Evolutionary conservation across 35 echinoderm and acorn worm genomes (phyloP).

Genomic region (Ophioderma brevispina): DNA sequence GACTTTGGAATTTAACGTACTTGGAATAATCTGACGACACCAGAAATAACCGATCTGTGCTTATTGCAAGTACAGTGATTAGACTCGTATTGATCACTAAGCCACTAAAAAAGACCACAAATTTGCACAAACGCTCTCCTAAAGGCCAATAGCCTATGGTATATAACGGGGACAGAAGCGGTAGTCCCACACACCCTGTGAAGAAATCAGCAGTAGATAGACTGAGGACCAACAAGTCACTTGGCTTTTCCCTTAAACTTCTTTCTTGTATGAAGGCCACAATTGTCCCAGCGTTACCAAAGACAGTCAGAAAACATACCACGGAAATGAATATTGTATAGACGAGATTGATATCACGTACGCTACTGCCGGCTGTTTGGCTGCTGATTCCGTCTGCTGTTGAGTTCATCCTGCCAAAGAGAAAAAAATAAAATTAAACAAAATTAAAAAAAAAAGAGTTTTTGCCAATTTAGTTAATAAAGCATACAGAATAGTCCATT

Average conservation of each 20-base stretch:
- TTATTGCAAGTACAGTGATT: constrained; percentile 4
- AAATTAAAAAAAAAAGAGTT: no score
- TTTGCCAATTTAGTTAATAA: no score
- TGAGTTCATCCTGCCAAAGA: no score
- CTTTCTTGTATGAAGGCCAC: not conserved
- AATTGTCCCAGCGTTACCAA: not conserved
- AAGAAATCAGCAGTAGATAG: constrained; percentile 6
- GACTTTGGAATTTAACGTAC: not conserved
- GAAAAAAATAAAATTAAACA: no score
- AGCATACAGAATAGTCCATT: no score
- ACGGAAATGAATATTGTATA: not conserved
- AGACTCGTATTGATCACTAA: not conserved
- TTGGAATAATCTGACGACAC: constrained; percentile 8
- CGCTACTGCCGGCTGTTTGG: no score
- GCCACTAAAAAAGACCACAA: not conserved
- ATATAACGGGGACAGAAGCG: not conserved
- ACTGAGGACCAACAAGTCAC: constrained; percentile 3
- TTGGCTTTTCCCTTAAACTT: constrained; percentile 6
- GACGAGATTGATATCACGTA: not conserved
- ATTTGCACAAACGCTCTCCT: not conserved
- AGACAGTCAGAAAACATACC: not conserved
- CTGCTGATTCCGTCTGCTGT: no score
- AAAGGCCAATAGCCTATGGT: constrained; percentile 19
- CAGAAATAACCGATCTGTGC: constrained; percentile 4
- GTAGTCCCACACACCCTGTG: not conserved